Conservation (phyloP, 1,140 invertebrate genomes). For the Andricus grossulariae region DNA sequence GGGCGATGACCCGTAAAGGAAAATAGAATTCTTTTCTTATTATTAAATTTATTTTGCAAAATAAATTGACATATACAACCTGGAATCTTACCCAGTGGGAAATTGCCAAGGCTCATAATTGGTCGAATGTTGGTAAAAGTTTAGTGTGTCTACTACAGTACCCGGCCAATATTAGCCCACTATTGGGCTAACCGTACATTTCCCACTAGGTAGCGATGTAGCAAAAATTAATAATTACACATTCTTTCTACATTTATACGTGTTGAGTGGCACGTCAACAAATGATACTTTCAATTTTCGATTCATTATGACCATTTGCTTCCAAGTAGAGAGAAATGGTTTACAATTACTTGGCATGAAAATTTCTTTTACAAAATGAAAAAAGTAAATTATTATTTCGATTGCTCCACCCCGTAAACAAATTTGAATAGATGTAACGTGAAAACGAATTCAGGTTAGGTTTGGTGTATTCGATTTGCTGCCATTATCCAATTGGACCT, state of each 20-base stretch:
- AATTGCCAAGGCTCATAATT: too few relatives aligned
- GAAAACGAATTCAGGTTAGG: too few relatives aligned
- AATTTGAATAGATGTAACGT: too few relatives aligned
- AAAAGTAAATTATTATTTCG: neutral
- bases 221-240: constrained; percentile 61
- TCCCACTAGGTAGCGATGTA: constrained; percentile 46
- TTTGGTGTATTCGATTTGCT: too few relatives aligned
- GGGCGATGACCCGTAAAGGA: too few relatives aligned
- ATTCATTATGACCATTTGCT: constrained; percentile 32
- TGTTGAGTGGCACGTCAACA: constrained; percentile 50
- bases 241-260: constrained; percentile 40
- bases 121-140: too few relatives aligned
- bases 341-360: neutral
- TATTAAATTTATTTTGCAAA: constrained; percentile 70
- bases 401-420: too few relatives aligned
- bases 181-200: too few relatives aligned
- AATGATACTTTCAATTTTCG: constrained; percentile 56
- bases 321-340: neutral
- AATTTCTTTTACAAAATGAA: neutral
- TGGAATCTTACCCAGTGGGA: constrained; percentile 50
- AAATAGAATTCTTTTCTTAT: constrained; percentile 5
- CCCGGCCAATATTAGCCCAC: too few relatives aligned
- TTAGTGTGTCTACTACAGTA: too few relatives aligned
- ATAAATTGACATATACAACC: constrained; percentile 73
- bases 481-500: too few relatives aligned